These are phyloP conservation scores for Sphenopsis melanotis DNA, from an alignment of 2,797 vertebrate genomes.

Conservation along the genomic window DNA sequence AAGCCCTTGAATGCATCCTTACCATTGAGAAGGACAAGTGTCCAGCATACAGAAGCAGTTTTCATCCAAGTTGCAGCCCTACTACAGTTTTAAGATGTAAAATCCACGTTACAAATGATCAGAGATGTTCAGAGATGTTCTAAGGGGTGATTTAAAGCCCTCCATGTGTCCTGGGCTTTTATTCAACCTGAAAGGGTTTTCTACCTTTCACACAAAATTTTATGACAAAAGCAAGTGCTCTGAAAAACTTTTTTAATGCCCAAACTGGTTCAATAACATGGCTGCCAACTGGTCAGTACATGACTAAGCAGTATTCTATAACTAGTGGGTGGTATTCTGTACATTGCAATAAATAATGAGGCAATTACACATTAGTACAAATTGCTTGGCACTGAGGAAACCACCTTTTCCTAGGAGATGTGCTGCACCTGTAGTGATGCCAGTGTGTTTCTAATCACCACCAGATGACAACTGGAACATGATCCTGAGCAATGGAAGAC, in stretches of 20 bases:
- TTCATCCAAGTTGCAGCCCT: not conserved
- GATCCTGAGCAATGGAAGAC: not conserved
- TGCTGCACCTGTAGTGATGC: not conserved
- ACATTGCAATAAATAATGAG: not conserved
- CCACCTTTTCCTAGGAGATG: not conserved
- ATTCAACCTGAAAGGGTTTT: not conserved
- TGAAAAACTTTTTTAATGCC: not conserved
- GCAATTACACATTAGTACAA: not conserved
- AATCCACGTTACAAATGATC: not conserved
- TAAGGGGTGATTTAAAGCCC: not conserved
- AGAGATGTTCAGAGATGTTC: not conserved
- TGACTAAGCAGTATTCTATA: not conserved
- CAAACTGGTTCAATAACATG: not conserved
- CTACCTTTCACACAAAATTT: not conserved
- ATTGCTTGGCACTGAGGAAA: not conserved
- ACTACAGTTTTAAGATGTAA: not conserved
- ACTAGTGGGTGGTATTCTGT: not conserved
- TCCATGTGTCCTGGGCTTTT: not conserved
- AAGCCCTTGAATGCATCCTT: not conserved
- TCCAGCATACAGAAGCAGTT: not conserved
- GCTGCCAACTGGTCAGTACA: not conserved
- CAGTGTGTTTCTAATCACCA: not conserved
- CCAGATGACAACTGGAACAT: not conserved
- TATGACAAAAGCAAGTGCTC: not conserved
- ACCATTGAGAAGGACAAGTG: accelerated